Conservation (phyloP, 2,113 vertebrate genomes). For the Platysternon megacephalum region DNA sequence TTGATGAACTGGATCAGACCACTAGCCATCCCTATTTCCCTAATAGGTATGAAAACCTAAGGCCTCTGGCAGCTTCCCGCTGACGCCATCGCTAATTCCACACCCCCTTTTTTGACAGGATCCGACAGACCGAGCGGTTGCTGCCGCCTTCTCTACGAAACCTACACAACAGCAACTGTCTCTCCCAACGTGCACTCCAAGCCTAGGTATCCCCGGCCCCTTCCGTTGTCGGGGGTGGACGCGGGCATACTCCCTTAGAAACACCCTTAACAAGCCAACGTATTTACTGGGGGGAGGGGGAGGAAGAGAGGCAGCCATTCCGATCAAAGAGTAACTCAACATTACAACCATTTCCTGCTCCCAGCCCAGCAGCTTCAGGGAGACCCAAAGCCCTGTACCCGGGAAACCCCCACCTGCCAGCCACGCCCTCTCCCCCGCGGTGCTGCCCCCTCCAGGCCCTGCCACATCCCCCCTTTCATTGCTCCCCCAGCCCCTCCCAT, state of each 20-base stretch:
- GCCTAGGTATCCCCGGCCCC: fast-evolving
- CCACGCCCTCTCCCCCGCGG: background rate
- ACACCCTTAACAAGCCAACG: background rate
- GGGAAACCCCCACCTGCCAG: background rate
- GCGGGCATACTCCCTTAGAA: background rate
- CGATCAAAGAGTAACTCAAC: background rate
- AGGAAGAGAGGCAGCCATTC: background rate
- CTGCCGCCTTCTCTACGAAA: background rate
- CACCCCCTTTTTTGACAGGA: constrained; percentile 75
- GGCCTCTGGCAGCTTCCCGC: constrained; percentile 70
- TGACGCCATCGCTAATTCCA: constrained; percentile 70
- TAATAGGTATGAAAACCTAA: constrained; percentile 76
- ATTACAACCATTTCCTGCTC: constrained; percentile 3
- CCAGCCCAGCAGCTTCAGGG: background rate
- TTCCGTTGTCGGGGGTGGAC: fast-evolving
- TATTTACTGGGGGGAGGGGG: background rate
- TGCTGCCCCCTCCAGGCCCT: background rate
- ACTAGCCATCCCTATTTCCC: constrained; percentile 65
- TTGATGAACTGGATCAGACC: background rate
- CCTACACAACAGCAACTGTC: background rate
- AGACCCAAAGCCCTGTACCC: background rate
- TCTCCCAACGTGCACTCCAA: fast-evolving
- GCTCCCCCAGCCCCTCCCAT: background rate
- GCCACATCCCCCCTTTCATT: background rate
- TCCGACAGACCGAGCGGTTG: background rate